A percentile compares a stretch with the other conserved stretches of the same genome.
Evolutionary conservation across 2,888 invertebrate species (phyloP).

Genomic region (Tubulanus polymorphus): DNA sequence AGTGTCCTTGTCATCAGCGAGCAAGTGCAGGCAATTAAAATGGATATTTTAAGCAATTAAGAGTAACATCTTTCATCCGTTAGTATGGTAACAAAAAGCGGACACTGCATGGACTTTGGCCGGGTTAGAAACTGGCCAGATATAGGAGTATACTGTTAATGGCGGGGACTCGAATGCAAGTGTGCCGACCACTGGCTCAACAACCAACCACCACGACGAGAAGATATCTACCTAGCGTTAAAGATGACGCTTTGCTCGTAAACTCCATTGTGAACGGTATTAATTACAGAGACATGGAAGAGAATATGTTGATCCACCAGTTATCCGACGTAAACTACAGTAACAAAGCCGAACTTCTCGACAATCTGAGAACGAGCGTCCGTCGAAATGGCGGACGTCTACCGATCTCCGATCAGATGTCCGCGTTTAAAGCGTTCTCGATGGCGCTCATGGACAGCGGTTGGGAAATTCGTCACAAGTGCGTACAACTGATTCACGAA

Average conservation of each 20-base stretch:
- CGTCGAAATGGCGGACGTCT: conserved; percentile 45
- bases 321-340: conserved; percentile 46
- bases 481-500: conserved; percentile 50
- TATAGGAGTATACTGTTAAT: too few species aligned
- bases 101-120: too few species aligned
- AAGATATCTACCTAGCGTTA: conserved; percentile 4
- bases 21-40: too few species aligned
- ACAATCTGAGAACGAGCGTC: conserved; percentile 43
- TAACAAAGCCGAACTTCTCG: conserved; percentile 44
- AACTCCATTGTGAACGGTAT: conserved; percentile 33
- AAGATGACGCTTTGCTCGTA: conserved; percentile 31
- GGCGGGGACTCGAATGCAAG: too few species aligned
- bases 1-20: too few species aligned
- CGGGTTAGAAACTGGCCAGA: too few species aligned
- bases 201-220: neutral
- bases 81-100: too few species aligned
- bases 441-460: conserved; percentile 52
- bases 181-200: conserved; percentile 7
- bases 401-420: conserved; percentile 37
- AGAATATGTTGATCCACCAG: conserved; percentile 44
- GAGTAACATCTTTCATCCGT: too few species aligned
- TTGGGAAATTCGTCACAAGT: conserved; percentile 56
- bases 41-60: too few species aligned
- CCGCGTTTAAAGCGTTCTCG: conserved; percentile 50
- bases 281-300: conserved; percentile 51